These are phyloP conservation scores for Micromys minutus DNA, from an alignment of 2,113 vertebrate genomes.

Conservation along the genomic window DNA sequence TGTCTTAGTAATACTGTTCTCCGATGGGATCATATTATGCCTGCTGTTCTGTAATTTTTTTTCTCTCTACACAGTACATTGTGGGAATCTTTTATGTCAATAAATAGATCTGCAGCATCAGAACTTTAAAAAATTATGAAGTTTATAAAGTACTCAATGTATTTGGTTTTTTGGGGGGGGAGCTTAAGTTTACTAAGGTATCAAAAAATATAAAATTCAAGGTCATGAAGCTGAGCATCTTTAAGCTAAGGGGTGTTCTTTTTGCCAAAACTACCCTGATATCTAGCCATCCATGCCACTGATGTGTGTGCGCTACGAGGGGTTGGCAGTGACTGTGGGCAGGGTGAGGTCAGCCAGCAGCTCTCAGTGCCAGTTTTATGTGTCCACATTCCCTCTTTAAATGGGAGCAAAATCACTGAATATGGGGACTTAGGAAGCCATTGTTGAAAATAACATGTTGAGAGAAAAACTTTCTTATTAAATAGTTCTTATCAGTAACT, in stretches of 20 bases:
- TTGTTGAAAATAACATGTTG: constrained; percentile 19
- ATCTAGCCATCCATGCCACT: not conserved
- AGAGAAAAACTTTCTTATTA: constrained; percentile 8
- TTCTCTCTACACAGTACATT: not conserved
- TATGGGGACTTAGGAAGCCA: constrained; percentile 23
- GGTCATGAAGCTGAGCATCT: constrained; percentile 25
- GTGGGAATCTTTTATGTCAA: constrained; percentile 45
- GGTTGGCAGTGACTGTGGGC: not conserved
- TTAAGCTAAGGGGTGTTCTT: constrained; percentile 20
- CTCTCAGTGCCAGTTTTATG: not conserved
- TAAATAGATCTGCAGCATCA: constrained; percentile 46
- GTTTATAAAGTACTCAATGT: not conserved
- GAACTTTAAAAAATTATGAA: constrained; percentile 37
- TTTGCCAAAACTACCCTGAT: constrained; percentile 4
- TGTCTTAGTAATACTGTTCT: constrained; percentile 45
- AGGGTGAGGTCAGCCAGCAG: not conserved
- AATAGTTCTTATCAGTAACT: constrained; percentile 15
- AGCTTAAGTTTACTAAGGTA: constrained; percentile 55
- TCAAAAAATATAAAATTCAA: constrained; percentile 27
- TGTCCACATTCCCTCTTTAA: not conserved
- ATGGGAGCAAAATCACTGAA: constrained; percentile 22
- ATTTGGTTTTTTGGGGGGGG: not conserved
- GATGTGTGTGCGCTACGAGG: constrained; percentile 4
- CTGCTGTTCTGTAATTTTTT: constrained; percentile 32
- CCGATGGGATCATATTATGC: constrained; percentile 52